These are phyloP conservation scores for Drosophila setifemur DNA, from an alignment of 1,140 invertebrate species.

Conservation along the genomic window DNA sequence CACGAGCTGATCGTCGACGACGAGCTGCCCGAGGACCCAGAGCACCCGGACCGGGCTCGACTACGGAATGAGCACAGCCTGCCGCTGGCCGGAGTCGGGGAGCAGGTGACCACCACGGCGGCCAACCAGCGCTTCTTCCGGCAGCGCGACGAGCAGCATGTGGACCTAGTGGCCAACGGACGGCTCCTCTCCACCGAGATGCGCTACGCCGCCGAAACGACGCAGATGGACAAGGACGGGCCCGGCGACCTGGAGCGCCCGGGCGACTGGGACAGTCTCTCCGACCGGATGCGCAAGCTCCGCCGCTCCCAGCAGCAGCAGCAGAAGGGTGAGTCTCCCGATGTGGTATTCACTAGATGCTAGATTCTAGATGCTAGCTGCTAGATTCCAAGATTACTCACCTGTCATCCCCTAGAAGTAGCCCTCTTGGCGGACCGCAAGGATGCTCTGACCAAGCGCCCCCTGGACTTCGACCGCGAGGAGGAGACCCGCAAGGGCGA, in stretches of 20 bases:
- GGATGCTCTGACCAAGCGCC: conserved; percentile 90
- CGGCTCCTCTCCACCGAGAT: conserved; percentile 89
- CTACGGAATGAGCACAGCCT: conserved; percentile 81
- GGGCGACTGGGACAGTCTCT: conserved; percentile 89
- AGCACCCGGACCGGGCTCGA: not conserved
- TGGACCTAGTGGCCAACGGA: conserved; percentile 90
- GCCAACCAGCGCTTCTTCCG: conserved; percentile 81
- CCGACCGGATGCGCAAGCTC: conserved; percentile 87
- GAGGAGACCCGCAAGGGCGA: conserved; percentile 94
- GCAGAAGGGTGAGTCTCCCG: conserved; percentile 82
- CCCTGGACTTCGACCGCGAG: conserved; percentile 92
- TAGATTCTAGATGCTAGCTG: too few relatives aligned
- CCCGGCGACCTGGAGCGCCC: conserved; percentile 84
- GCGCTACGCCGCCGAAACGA: conserved; percentile 90
- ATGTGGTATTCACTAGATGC: too few relatives aligned
- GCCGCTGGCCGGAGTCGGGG: conserved; percentile 29
- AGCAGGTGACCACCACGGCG: conserved; percentile 72
- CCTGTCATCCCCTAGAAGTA: conserved; percentile 74
- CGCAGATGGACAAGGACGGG: conserved; percentile 87
- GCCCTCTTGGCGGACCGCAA: conserved; percentile 86
- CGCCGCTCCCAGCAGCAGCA: conserved; percentile 84
- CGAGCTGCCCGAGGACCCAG: conserved; percentile 86
- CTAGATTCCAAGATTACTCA: too few relatives aligned
- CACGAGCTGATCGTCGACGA: conserved; percentile 92
- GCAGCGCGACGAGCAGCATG: conserved; percentile 88